Percentiles rank a stretch among this genome's conserved stretches.
Evolutionary conservation across 2,888 invertebrate genomes (phyloP).

Genomic region (Drosophila putrida): DNA sequence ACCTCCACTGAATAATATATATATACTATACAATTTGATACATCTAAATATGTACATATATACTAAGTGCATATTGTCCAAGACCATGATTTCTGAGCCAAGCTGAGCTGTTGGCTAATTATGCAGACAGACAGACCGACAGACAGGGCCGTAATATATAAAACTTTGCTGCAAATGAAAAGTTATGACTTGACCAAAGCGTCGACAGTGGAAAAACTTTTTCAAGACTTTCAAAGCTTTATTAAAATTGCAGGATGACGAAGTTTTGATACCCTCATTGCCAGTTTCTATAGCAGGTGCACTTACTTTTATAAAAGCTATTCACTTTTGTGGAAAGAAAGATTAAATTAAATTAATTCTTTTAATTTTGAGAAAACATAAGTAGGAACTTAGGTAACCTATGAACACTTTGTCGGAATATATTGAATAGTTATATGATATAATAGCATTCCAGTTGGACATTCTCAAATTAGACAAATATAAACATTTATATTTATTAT

Average conservation of each 20-base stretch:
- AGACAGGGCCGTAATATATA: conserved; percentile 29
- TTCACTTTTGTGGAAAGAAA: too few species aligned
- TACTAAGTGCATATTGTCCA: conserved; percentile 14
- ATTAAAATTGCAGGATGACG: neutral
- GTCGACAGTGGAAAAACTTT: conserved; percentile 28
- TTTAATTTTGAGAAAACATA: too few species aligned
- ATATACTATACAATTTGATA: conserved; percentile 5
- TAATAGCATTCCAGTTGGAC: too few species aligned
- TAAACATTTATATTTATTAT: too few species aligned
- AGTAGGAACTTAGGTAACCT: too few species aligned
- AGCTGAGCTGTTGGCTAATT: conserved; percentile 35
- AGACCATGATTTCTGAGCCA: conserved; percentile 22
- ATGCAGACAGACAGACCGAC: conserved; percentile 28
- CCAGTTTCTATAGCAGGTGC: neutral
- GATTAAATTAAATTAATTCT: too few species aligned
- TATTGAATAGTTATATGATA: too few species aligned
- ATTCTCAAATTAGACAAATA: too few species aligned
- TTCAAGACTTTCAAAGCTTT: conserved; percentile 9
- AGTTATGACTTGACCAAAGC: conserved; percentile 27
- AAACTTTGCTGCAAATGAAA: conserved; percentile 53
- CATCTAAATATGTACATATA: neutral
- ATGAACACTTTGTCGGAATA: too few species aligned
- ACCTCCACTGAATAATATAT: conserved; percentile 13
- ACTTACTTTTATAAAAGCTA: too few species aligned
- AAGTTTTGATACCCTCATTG: neutral